These are phyloP conservation scores for Periplaneta americana DNA, from an alignment of 1,140 invertebrate species.

Conservation along the genomic window DNA sequence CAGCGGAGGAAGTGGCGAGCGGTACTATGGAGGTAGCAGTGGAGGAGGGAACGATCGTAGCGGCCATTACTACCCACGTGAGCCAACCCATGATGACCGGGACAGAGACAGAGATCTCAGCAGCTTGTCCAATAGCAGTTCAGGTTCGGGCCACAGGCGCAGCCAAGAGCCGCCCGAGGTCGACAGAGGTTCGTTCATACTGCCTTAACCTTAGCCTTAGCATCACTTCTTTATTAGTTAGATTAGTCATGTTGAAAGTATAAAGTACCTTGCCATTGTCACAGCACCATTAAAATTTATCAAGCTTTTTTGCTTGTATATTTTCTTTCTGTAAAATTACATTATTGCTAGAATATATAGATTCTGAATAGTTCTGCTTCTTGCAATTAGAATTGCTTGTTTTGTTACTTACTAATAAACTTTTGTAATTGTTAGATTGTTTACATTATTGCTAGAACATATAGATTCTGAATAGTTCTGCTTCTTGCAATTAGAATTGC, in stretches of 20 bases:
- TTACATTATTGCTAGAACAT: too few relatives aligned
- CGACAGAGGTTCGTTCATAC: conserved; percentile 37
- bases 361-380: not conserved
- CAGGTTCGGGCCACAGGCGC: conserved; percentile 36
- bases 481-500: not conserved
- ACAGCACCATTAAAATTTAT: not conserved
- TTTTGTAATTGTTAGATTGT: not conserved
- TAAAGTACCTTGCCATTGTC: not conserved
- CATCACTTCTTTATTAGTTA: too few relatives aligned
- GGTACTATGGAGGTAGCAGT: conserved; percentile 33
- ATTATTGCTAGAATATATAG: too few relatives aligned
- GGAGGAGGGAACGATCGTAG: conserved; percentile 27
- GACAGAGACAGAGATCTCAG: conserved; percentile 43
- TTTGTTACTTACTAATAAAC: not conserved
- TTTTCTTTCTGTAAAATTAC: too few relatives aligned
- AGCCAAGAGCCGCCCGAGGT: conserved; percentile 41
- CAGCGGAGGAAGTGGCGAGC: conserved; percentile 18
- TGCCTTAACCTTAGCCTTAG: too few relatives aligned
- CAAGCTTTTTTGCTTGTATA: not conserved
- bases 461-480: not conserved
- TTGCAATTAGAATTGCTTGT: not conserved
- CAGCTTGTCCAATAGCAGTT: conserved; percentile 46
- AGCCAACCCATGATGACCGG: conserved; percentile 34
- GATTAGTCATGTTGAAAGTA: too few relatives aligned
- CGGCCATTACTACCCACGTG: conserved; percentile 39